Evolutionary conservation across 2,888 invertebrate species (phyloP).

Genomic region (Chloromyia formosa): DNA sequence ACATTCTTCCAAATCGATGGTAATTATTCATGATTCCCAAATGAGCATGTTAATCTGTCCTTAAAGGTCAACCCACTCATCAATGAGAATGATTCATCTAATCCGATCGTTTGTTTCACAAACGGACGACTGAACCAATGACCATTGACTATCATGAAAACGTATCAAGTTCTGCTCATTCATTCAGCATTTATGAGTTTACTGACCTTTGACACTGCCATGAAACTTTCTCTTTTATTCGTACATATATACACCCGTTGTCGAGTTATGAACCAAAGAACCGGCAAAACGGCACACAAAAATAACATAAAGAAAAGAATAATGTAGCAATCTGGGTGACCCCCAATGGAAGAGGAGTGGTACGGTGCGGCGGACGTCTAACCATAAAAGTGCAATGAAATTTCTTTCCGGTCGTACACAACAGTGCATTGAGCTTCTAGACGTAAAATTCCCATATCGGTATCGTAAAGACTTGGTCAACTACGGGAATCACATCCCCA

Average conservation of each 20-base stretch:
- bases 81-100: slow-evolving; percentile 23
- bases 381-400: slow-evolving; percentile 32
- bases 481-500: background rate
- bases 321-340: background rate
- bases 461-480: background rate
- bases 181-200: slow-evolving; percentile 38
- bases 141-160: slow-evolving; percentile 28
- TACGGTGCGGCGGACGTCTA: background rate
- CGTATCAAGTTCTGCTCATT: slow-evolving; percentile 24
- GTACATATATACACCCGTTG: slow-evolving; percentile 4
- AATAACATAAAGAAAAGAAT: slow-evolving; percentile 24
- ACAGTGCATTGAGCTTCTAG: slow-evolving; percentile 12
- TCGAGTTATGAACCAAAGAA: slow-evolving; percentile 25
- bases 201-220: slow-evolving; percentile 39
- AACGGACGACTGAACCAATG: slow-evolving; percentile 12
- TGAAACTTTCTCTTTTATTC: slow-evolving; percentile 38
- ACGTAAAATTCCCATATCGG: slow-evolving; percentile 16
- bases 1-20: no score
- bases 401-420: slow-evolving; percentile 17
- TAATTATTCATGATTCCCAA: no score
- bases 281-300: slow-evolving; percentile 21
- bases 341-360: background rate
- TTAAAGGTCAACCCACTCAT: slow-evolving; percentile 22
- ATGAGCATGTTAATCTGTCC: no score
- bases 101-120: slow-evolving; percentile 26